phyloP scores from a whole-genome alignment of 1,140 invertebrate genomes.

The Sarcophaga peregrina region DNA sequence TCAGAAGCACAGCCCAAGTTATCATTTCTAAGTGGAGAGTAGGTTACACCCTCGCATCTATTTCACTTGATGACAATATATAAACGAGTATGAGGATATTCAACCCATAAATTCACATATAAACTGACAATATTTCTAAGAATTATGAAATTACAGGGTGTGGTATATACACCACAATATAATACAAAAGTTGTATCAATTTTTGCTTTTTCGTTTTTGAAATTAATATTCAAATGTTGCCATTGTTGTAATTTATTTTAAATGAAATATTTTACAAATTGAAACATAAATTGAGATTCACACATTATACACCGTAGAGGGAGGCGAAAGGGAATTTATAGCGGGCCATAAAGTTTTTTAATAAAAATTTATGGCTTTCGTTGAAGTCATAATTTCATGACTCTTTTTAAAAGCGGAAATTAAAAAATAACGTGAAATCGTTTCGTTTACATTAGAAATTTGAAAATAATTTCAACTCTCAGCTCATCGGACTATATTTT shows the following conservation, averaged over 20 bases:
- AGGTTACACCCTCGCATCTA: too few species aligned
- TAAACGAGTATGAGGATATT: too few species aligned
- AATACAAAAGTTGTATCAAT: too few species aligned
- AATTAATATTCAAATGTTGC: constrained; percentile 32
- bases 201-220: not conserved
- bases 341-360: not conserved
- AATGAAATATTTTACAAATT: constrained; percentile 36
- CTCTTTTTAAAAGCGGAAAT: not conserved
- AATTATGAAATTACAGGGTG: too few species aligned
- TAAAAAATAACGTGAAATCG: not conserved
- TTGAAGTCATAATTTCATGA: not conserved
- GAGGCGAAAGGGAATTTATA: not conserved
- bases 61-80: too few species aligned
- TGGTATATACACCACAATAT: too few species aligned
- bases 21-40: too few species aligned
- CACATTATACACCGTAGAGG: not conserved
- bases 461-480: not conserved
- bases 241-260: not conserved
- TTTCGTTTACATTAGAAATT: too few species aligned
- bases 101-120: too few species aligned
- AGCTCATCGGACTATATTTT: too few species aligned
- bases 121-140: too few species aligned
- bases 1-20: too few species aligned
- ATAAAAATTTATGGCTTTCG: not conserved
- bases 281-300: not conserved